Evolutionary conservation across 2,113 vertebrate species (phyloP).

Genomic region (Tragulus kanchil): DNA sequence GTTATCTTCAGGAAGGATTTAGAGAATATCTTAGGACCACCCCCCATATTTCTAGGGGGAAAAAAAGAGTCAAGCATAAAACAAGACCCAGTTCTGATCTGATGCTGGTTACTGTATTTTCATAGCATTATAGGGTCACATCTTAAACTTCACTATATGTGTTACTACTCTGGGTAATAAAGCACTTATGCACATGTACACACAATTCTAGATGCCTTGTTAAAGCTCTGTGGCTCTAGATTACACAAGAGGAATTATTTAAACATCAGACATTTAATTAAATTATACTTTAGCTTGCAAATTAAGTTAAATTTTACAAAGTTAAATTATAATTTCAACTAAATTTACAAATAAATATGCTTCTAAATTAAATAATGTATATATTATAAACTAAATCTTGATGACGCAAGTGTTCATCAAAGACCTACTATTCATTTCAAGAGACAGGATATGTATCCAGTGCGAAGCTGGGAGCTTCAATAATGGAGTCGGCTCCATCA

Average conservation of each 20-base stretch:
- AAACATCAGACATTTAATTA: conserved; percentile 34
- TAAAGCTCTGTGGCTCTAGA: not conserved
- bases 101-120: not conserved
- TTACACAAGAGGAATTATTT: not conserved
- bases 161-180: not conserved
- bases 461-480: not conserved
- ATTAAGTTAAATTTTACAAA: conserved; percentile 1
- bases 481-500: not conserved
- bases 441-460: not conserved
- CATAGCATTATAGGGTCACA: not conserved
- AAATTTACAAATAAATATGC: conserved; percentile 8
- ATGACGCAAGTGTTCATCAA: conserved; percentile 11
- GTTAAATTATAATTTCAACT: conserved; percentile 14
- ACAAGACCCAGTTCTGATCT: conserved; percentile 19
- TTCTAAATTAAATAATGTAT: conserved; percentile 5
- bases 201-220: not conserved
- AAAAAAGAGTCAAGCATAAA: not conserved
- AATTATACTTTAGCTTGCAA: not conserved
- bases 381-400: conserved; percentile 29
- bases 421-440: conserved; percentile 20
- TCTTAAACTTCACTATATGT: not conserved
- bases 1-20: not conserved
- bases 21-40: not conserved
- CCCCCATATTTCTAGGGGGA: not conserved
- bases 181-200: not conserved